phyloP scores from a whole-genome alignment of 2,113 vertebrate genomes.

The Indicator indicator region DNA sequence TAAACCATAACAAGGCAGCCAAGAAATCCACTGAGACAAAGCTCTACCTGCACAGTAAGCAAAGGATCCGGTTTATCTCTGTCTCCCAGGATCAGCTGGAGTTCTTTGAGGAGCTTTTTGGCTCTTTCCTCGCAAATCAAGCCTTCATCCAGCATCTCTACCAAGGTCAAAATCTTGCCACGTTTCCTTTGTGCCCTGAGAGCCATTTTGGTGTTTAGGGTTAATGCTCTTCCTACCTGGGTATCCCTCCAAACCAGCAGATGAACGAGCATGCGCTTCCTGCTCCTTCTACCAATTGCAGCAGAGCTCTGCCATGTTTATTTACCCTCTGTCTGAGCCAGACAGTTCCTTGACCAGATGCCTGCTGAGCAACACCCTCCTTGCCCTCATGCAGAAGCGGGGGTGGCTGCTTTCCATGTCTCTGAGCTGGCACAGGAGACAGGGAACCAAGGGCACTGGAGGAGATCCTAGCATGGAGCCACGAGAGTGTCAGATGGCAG shows the following conservation, averaged over 20 bases:
- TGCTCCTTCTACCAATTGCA: constrained; percentile 13
- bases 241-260: neutral
- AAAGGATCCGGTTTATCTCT: neutral
- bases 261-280: neutral
- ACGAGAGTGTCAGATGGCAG: neutral
- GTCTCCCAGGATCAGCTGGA: neutral
- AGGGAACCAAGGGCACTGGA: neutral
- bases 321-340: constrained; percentile 43
- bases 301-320: constrained; percentile 24
- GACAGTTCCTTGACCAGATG: constrained; percentile 33
- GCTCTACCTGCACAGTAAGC: neutral
- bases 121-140: neutral
- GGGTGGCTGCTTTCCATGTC: neutral
- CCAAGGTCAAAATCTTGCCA: constrained; percentile 11
- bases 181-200: neutral
- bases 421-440: neutral
- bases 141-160: neutral
- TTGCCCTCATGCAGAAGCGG: neutral
- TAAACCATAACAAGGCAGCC: neutral
- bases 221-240: neutral
- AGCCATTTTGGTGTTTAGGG: neutral
- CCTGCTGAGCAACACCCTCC: neutral
- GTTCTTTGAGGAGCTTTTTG: neutral
- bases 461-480: neutral
- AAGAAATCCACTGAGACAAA: neutral